These are phyloP conservation scores for Echinometra lucunter DNA, from an alignment of 53 echinoderm and acorn worm genomes.

Conservation along the genomic window DNA sequence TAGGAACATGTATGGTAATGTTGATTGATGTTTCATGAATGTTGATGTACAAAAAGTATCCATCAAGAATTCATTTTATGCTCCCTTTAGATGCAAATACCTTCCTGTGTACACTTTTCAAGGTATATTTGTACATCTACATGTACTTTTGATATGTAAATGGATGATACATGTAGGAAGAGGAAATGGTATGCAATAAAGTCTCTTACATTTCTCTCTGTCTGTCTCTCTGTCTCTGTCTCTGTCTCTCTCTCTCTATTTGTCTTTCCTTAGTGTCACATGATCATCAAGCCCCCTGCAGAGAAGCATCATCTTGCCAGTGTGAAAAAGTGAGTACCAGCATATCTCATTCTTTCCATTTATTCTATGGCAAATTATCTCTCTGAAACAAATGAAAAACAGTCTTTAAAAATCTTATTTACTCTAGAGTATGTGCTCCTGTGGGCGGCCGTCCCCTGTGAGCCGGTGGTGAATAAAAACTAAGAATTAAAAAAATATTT, in stretches of 20 bases:
- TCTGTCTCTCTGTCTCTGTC: not conserved
- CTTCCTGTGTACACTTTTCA: not conserved
- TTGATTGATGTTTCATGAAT: too few relatives aligned
- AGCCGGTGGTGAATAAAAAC: too few relatives aligned
- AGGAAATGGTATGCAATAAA: not conserved
- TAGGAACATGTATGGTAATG: not conserved
- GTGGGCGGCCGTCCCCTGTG: too few relatives aligned
- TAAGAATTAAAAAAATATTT: too few relatives aligned
- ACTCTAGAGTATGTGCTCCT: too few relatives aligned
- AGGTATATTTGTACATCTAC: too few relatives aligned
- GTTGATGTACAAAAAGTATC: too few relatives aligned
- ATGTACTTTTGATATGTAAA: too few relatives aligned
- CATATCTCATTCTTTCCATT: not conserved
- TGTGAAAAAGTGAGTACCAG: slow-evolving; percentile 80
- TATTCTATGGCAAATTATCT: not conserved
- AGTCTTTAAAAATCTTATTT: too few relatives aligned
- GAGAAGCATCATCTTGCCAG: slow-evolving; percentile 97
- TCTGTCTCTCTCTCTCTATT: not conserved
- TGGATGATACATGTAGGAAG: not conserved
- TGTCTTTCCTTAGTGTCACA: slow-evolving; percentile 33
- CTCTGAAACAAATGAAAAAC: not conserved
- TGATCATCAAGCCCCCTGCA: slow-evolving; percentile 74
- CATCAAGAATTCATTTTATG: not conserved
- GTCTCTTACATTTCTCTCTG: not conserved
- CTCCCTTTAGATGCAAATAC: not conserved